A percentile compares a stretch with the other conserved stretches of the same genome.
Conservation (phyloP, 1,140 invertebrate species). For the Drosophila trapezifrons region DNA sequence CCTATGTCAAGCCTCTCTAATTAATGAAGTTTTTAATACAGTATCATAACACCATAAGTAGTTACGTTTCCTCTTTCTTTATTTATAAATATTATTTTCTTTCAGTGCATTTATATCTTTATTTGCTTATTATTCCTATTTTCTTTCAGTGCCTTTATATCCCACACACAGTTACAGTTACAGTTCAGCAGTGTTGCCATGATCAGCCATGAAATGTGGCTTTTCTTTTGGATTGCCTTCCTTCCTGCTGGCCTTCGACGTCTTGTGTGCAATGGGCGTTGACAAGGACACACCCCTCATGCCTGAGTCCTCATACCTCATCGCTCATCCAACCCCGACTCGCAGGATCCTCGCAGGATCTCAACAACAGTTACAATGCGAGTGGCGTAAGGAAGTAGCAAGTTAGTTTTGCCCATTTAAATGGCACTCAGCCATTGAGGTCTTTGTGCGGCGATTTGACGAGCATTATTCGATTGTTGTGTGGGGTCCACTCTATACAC, state of each 20-base stretch:
- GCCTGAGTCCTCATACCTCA: background rate
- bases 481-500: conserved; percentile 33
- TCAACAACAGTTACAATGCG: conserved; percentile 58
- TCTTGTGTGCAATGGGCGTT: conserved; percentile 58
- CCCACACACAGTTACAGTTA: conserved; percentile 9
- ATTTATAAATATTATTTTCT: too few species aligned
- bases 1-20: too few species aligned
- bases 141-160: conserved; percentile 15
- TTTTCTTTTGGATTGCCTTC: conserved; percentile 20
- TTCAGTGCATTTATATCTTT: too few species aligned
- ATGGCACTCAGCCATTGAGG: conserved; percentile 42
- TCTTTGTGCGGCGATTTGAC: conserved; percentile 51
- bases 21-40: too few species aligned
- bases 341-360: conserved; percentile 2
- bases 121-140: too few species aligned
- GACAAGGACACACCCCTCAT: conserved; percentile 49
- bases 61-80: too few species aligned
- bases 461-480: conserved; percentile 31
- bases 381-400: conserved; percentile 76
- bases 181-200: background rate
- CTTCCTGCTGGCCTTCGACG: background rate
- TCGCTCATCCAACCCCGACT: background rate
- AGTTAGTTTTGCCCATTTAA: conserved; percentile 76
- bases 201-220: conserved; percentile 69
- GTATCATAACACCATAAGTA: too few species aligned